Evolutionary conservation across 2,113 vertebrate species (phyloP).

Genomic region (Antennarius striatus): DNA sequence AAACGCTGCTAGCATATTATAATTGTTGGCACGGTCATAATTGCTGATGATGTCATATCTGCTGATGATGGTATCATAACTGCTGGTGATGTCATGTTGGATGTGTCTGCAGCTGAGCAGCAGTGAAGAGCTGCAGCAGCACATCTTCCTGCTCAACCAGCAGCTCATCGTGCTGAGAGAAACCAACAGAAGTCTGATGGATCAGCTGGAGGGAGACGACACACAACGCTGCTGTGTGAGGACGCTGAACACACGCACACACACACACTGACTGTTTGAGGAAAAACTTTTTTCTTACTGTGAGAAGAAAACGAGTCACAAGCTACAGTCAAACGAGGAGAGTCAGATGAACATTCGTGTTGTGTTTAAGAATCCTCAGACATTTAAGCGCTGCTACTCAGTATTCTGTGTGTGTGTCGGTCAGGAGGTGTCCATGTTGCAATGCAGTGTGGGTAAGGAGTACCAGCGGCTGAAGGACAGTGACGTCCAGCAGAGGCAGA

Average conservation of each 20-base stretch:
- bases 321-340: too few relatives aligned
- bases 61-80: not conserved
- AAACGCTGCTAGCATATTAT: too few relatives aligned
- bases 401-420: not conserved
- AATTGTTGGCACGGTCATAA: too few relatives aligned
- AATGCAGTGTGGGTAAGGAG: constrained; percentile 84
- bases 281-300: too few relatives aligned
- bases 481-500: constrained; percentile 87
- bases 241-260: not conserved
- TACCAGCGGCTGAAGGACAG: constrained; percentile 82
- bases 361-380: too few relatives aligned
- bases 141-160: constrained; percentile 92
- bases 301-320: not conserved
- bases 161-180: constrained; percentile 92
- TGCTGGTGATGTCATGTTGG: not conserved
- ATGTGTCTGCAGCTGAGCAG: constrained; percentile 82
- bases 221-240: constrained; percentile 57
- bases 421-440: constrained; percentile 89
- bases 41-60: not conserved
- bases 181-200: constrained; percentile 84
- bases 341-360: too few relatives aligned
- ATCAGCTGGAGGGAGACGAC: constrained; percentile 76
- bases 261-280: not conserved
- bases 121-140: constrained; percentile 90
- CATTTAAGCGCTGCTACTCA: not conserved